Conservation (phyloP, 1,140 invertebrate species). For the Fopius arisanus region DNA sequence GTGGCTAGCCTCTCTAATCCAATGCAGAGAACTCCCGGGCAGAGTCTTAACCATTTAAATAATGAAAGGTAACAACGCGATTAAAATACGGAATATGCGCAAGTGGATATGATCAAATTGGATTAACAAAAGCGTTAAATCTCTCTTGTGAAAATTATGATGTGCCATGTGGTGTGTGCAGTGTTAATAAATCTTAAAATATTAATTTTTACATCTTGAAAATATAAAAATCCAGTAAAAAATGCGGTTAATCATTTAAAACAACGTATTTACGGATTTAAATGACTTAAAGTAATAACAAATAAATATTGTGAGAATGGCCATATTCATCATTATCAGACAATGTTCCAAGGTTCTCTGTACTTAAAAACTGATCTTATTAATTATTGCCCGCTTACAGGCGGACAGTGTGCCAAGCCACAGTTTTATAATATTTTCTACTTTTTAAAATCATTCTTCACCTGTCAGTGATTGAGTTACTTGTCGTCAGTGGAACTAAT, state of each 20-base stretch:
- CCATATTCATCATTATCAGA: slow-evolving; percentile 2
- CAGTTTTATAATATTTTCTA: slow-evolving; percentile 18
- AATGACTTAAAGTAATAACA: neutral
- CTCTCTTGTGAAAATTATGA: neutral
- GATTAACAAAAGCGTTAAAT: neutral
- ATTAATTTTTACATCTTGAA: neutral
- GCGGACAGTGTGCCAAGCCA: no score
- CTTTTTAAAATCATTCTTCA: neutral
- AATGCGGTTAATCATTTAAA: no score
- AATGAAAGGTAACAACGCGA: neutral
- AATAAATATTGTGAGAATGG: neutral
- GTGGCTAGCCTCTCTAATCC: slow-evolving; percentile 13
- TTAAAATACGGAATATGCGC: neutral
- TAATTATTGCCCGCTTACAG: slow-evolving; percentile 48
- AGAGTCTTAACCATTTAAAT: slow-evolving; percentile 3
- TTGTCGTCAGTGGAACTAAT: neutral
- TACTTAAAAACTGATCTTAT: slow-evolving; percentile 57
- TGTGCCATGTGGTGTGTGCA: neutral
- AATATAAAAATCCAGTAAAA: no score
- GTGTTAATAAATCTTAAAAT: neutral
- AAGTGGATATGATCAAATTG: neutral
- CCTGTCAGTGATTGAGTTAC: slow-evolving; percentile 22
- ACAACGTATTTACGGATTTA: neutral
- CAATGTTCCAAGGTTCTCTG: slow-evolving; percentile 14
- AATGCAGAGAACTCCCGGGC: slow-evolving; percentile 1